phyloP scores from a whole-genome alignment of 2,888 invertebrate genomes.

The Nycteola revayana region DNA sequence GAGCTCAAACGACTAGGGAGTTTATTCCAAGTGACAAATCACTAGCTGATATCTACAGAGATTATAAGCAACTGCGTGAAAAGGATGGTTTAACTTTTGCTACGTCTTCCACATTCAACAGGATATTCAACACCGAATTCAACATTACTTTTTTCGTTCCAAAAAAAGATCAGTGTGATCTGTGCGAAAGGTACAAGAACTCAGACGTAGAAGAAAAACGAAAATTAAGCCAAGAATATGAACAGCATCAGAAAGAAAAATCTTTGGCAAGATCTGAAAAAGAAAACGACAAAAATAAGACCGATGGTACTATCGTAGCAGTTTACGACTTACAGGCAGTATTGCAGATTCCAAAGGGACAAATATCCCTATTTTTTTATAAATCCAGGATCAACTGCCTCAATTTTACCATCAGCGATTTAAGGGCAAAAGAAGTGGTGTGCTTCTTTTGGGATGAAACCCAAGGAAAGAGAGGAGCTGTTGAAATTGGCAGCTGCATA shows the following conservation, averaged over 20 bases:
- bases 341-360: conserved; percentile 7
- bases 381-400: conserved; percentile 21
- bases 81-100: background rate
- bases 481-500: conserved; percentile 8
- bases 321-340: conserved; percentile 7
- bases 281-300: conserved; percentile 2
- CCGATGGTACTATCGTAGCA: conserved; percentile 4
- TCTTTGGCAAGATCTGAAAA: conserved; percentile 3
- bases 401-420: conserved; percentile 20
- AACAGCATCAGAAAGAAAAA: conserved; percentile 7
- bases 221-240: conserved; percentile 4
- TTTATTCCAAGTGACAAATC: conserved; percentile 10
- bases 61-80: conserved; percentile 5
- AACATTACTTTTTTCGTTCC: conserved; percentile 5
- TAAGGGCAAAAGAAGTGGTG: conserved; percentile 9
- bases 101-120: background rate
- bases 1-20: conserved; percentile 13
- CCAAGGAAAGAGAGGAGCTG: conserved; percentile 5
- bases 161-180: conserved; percentile 11
- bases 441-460: conserved; percentile 17
- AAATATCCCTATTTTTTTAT: conserved; percentile 12
- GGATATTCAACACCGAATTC: conserved; percentile 8
- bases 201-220: conserved; percentile 5
- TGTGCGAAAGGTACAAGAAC: conserved; percentile 7
- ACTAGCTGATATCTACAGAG: conserved; percentile 6